Evolutionary conservation across 2,888 invertebrate species (phyloP), one percentile per base, ranked within the genome.

Genomic region (Cancer borealis): DNA sequence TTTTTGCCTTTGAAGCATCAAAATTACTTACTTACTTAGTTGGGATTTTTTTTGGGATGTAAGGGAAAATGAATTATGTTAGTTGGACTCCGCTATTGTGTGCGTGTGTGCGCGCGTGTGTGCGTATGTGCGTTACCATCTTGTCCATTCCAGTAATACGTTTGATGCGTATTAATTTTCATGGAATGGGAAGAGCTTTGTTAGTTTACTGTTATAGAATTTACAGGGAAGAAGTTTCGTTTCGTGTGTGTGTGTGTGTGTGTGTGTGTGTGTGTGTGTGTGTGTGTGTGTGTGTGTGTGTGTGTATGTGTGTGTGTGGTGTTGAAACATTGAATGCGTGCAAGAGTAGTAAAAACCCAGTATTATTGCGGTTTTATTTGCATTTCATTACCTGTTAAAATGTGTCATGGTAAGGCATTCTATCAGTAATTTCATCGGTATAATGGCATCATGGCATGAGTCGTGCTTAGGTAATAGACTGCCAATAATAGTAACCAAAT

Each of bases 401-500:
- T n/a, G n/a, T 66, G n/a, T 66, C n/a, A 66, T 21, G 66, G 66
- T n/a, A 66, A n/a, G 66, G 66, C n/a, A 66, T 66, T 66, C 66
- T 66, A 66, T 66, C 66, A 66, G 66, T n/a, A 66, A 66, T 66
- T 30, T 79, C 79, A 79, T 79, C 79, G 8, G 79, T 12, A 21
- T 79, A 79, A 79, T 79, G 14, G 79, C 79, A 79, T 79, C 12
- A 79, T 12, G 79, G 79, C 8, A 79, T 30, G 79, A 79, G 79
- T 30, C 26, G 30, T 79, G 79, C 79, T 30, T 79, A 12, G 79
- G 79, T 79, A 79, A 79, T 79, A 30, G 79, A 30, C 79, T 79
- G 79, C 79, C 79, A 79, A 79, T 79, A 79, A 30, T 79, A 79
- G 79, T 79, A 79, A 79, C 79, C 30, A 79, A 26, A 79, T 79